Conservation (phyloP, 2,888 invertebrate species). For the Tanytarsus gracilentus region DNA sequence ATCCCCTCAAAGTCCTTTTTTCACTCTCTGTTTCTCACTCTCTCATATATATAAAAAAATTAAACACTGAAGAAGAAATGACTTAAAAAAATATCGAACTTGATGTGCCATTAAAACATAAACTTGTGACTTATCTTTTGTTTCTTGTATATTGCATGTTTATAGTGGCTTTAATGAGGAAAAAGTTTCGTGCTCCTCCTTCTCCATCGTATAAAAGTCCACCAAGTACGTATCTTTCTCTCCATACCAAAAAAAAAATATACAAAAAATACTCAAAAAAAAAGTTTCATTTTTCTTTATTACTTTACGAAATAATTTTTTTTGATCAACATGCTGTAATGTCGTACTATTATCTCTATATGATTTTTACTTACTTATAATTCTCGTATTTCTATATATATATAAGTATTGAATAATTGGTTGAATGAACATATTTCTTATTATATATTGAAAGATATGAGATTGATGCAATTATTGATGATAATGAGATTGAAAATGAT, state of each 20-base stretch:
- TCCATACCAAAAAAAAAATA: not conserved
- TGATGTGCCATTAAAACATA: too few species aligned
- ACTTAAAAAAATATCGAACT: too few species aligned
- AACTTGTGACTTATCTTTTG: conserved; percentile 9
- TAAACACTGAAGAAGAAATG: too few species aligned
- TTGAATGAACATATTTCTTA: conserved; percentile 18
- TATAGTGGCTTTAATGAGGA: conserved; percentile 29
- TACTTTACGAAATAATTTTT: too few species aligned
- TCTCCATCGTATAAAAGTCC: conserved; percentile 28
- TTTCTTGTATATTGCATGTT: conserved; percentile 24
- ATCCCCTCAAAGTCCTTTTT: too few species aligned
- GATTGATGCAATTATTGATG: too few species aligned
- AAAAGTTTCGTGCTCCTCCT: conserved; percentile 29
- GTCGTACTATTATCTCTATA: conserved; percentile 14
- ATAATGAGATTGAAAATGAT: too few species aligned
- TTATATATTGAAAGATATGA: not conserved
- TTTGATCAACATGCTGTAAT: conserved; percentile 27
- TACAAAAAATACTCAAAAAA: conserved; percentile 3
- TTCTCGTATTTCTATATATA: conserved; percentile 11
- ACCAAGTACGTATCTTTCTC: conserved; percentile 27
- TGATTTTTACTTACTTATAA: conserved; percentile 13
- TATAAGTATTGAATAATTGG: conserved; percentile 12
- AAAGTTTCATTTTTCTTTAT: too few species aligned
- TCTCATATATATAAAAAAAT: too few species aligned
- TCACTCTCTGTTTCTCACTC: too few species aligned